Evolutionary conservation across 2,113 vertebrate genomes (phyloP).

Genomic region (Cyprinodon tularosa): DNA sequence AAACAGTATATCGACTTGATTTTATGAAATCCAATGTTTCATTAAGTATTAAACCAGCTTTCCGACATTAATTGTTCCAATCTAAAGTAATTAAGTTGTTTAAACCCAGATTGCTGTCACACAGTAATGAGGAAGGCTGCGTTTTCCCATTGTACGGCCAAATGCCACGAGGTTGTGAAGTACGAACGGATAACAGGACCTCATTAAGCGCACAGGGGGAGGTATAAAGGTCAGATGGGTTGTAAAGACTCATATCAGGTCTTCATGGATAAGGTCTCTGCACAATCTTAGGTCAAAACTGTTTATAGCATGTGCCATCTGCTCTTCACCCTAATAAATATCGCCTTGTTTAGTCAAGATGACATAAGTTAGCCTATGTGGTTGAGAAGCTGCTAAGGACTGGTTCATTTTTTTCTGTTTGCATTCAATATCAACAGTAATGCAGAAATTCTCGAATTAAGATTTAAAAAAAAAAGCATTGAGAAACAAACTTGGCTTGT

Average conservation of each 20-base stretch:
- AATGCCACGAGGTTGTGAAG: not conserved
- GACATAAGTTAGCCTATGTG: not conserved
- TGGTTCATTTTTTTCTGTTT: not conserved
- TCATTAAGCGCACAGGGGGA: not conserved
- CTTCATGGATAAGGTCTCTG: not conserved
- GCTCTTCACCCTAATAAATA: not conserved
- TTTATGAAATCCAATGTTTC: conserved; percentile 2
- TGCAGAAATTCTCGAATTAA: not conserved
- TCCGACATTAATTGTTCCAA: not conserved
- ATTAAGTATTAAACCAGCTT: not conserved
- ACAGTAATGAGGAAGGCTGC: not conserved
- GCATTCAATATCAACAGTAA: not conserved
- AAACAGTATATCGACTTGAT: not conserved
- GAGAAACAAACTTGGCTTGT: not conserved
- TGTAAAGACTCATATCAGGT: not conserved
- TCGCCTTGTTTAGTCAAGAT: not conserved
- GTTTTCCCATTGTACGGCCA: no score
- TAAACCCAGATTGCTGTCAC: not conserved
- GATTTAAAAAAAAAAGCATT: no score
- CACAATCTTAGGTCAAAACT: not conserved
- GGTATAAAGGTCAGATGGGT: not conserved
- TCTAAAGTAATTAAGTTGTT: not conserved
- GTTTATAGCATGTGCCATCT: not conserved
- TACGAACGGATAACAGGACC: not conserved
- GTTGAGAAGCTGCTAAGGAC: not conserved